Percentiles rank a stretch among this genome's conserved stretches.
Conservation (phyloP, 2,797 vertebrate genomes). For the Pampus argenteus region DNA sequence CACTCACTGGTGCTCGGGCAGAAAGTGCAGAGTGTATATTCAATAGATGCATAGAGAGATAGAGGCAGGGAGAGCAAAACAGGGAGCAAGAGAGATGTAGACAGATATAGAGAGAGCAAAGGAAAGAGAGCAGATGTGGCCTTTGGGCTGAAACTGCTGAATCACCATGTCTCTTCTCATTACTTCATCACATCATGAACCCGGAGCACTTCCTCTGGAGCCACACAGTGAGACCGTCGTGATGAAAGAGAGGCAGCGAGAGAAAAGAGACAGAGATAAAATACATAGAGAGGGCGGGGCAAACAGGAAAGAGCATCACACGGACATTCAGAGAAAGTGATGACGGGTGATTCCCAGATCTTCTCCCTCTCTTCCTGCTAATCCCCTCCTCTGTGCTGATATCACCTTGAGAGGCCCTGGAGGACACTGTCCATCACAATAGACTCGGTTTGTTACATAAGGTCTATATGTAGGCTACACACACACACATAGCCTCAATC, state of each 20-base stretch:
- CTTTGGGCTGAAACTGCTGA: conserved; percentile 81
- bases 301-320: conserved; percentile 23
- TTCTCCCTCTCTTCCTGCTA: neutral
- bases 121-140: conserved; percentile 79
- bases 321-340: conserved; percentile 11
- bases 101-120: conserved; percentile 51
- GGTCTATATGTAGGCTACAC: conserved; percentile 15
- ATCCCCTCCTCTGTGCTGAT: conserved; percentile 11
- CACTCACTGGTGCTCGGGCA: conserved; percentile 19
- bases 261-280: conserved; percentile 8
- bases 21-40: conserved; percentile 30
- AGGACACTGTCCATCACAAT: conserved; percentile 45
- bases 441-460: conserved; percentile 58
- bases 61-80: conserved; percentile 17
- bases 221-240: conserved; percentile 43
- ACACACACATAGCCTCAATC: conserved; percentile 32
- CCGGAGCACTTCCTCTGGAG: conserved; percentile 62
- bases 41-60: conserved; percentile 33
- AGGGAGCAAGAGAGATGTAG: conserved; percentile 30
- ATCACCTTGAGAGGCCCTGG: conserved; percentile 68
- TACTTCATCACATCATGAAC: conserved; percentile 73
- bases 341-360: conserved; percentile 43
- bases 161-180: conserved; percentile 83
- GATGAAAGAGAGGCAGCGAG: conserved; percentile 43
- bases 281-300: conserved; percentile 2